A percentile compares a stretch with the other conserved stretches of the same genome.
Conservation (phyloP, 2,113 vertebrate species). For the Leiothrix lutea region DNA sequence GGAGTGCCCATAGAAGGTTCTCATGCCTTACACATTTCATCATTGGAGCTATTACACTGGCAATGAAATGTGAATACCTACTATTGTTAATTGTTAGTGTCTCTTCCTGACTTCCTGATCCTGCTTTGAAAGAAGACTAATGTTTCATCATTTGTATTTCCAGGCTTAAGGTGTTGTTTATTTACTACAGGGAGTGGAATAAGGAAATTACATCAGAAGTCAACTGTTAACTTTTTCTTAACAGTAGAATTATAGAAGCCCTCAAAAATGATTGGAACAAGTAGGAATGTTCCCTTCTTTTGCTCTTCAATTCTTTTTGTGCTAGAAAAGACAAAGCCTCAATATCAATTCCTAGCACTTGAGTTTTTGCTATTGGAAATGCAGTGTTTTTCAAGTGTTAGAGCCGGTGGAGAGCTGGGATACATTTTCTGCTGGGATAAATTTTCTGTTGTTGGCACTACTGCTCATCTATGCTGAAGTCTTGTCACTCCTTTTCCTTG, state of each 20-base stretch:
- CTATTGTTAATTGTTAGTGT: background rate
- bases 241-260: background rate
- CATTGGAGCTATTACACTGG: background rate
- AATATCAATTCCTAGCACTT: background rate
- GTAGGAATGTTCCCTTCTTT: background rate
- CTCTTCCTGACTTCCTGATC: background rate
- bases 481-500: background rate
- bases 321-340: background rate
- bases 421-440: background rate
- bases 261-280: background rate
- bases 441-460: background rate
- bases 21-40: background rate
- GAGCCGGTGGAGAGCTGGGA: background rate
- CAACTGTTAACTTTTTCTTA: background rate
- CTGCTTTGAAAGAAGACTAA: background rate
- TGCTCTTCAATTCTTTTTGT: background rate
- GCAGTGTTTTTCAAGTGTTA: background rate
- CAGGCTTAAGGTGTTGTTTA: background rate
- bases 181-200: background rate
- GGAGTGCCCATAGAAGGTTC: background rate
- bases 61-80: background rate
- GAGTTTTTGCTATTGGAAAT: background rate
- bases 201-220: background rate
- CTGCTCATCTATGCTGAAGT: background rate
- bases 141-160: background rate